Conservation (phyloP, 92 coral and sea anemone genomes). For the Phenganax subtilis region DNA sequence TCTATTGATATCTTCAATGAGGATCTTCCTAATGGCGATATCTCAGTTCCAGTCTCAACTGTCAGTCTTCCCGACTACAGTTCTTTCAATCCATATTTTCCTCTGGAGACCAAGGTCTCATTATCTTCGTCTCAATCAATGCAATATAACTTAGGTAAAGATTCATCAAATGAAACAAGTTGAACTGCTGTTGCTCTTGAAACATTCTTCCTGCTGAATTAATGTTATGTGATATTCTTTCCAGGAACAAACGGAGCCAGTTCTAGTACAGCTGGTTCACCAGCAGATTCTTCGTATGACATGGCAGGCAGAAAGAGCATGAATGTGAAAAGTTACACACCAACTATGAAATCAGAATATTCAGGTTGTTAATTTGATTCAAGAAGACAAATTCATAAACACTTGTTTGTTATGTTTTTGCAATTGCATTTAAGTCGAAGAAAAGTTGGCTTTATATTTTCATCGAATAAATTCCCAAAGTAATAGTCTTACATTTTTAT, state of each 20-base stretch:
- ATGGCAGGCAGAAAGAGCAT: conserved; percentile 62
- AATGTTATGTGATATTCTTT: background rate
- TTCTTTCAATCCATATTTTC: conserved; percentile 66
- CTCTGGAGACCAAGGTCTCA: conserved; percentile 74
- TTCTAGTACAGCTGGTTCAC: conserved; percentile 71
- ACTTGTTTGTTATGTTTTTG: too few relatives aligned
- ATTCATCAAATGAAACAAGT: background rate
- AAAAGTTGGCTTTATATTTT: background rate
- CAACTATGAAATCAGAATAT: conserved; percentile 55
- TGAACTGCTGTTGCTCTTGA: background rate
- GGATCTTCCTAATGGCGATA: conserved; percentile 89
- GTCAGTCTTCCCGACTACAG: conserved; percentile 58
- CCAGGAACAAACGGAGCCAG: conserved; percentile 83
- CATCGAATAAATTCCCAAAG: background rate
- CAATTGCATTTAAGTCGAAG: background rate
- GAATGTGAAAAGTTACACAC: conserved; percentile 62
- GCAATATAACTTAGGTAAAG: conserved; percentile 69
- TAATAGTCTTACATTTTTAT: background rate
- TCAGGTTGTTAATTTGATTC: conserved; percentile 39
- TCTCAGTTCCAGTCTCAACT: conserved; percentile 62
- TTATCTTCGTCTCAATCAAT: conserved; percentile 74
- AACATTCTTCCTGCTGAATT: background rate
- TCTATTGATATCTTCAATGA: conserved; percentile 64
- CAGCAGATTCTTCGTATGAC: conserved; percentile 66
- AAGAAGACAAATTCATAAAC: background rate